A percentile compares a stretch with the other conserved stretches of the same genome.
These are phyloP conservation scores for Panagrolaimus sp. DNA, from an alignment of 1,140 invertebrate genomes.

Conservation along the genomic window DNA sequence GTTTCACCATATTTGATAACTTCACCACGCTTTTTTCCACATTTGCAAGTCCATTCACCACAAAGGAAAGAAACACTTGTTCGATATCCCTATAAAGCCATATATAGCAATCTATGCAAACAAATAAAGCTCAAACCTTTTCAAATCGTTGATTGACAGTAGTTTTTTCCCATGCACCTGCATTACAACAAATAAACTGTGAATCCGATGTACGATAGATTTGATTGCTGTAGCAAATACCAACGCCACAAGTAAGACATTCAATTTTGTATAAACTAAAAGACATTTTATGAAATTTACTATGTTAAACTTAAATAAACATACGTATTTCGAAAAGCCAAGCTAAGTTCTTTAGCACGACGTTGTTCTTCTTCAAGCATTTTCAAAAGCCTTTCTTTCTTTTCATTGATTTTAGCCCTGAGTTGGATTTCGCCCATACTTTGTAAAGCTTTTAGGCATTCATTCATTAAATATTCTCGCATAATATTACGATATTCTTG, in stretches of 20 bases:
- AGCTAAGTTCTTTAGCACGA: no score
- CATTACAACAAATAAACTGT: neutral
- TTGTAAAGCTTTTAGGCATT: conserved; percentile 22
- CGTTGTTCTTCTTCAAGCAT: no score
- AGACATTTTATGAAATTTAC: neutral
- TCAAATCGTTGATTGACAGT: neutral
- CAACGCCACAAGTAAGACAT: neutral
- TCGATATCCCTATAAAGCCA: neutral
- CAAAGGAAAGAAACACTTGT: neutral
- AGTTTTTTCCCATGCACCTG: neutral
- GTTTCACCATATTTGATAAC: conserved; percentile 9
- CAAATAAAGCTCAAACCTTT: conserved; percentile 10
- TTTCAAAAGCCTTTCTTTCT: no score
- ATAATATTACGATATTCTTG: conserved; percentile 41
- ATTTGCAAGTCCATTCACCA: conserved; percentile 5
- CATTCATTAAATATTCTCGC: conserved; percentile 36
- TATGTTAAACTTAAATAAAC: no score
- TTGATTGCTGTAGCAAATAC: neutral
- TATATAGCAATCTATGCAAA: no score
- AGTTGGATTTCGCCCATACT: neutral
- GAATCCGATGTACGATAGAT: neutral
- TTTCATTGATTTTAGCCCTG: no score
- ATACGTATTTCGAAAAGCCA: no score
- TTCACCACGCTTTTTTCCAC: conserved; percentile 12
- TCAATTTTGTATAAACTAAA: neutral